Conservation (phyloP, 1,140 invertebrate species). For the Hypothenemus hampei region DNA sequence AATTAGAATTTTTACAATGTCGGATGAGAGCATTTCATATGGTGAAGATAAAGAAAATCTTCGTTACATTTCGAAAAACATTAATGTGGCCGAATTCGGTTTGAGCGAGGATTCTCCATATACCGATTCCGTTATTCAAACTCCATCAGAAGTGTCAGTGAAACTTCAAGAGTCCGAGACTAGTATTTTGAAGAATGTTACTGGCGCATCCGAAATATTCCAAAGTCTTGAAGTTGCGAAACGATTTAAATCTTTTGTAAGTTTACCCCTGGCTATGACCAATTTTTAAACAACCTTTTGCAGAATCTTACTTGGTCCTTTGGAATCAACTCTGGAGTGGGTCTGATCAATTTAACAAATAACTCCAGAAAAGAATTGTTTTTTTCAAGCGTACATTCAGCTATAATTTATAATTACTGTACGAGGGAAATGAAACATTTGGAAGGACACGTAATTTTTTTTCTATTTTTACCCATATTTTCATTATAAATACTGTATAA, state of each 20-base stretch:
- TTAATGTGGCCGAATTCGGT: slow-evolving; percentile 25
- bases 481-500: background rate
- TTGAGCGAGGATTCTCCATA: slow-evolving; percentile 17
- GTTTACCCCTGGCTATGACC: background rate
- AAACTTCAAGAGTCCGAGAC: slow-evolving; percentile 6
- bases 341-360: slow-evolving; percentile 51
- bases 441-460: slow-evolving; percentile 54
- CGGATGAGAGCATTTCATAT: slow-evolving; percentile 29
- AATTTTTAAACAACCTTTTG: background rate
- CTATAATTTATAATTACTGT: slow-evolving; percentile 52
- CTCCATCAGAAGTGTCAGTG: slow-evolving; percentile 2
- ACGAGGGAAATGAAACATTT: slow-evolving; percentile 50
- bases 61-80: slow-evolving; percentile 26
- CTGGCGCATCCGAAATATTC: slow-evolving; percentile 3
- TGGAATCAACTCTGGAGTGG: slow-evolving; percentile 50
- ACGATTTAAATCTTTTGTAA: slow-evolving; percentile 32
- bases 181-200: slow-evolving; percentile 5
- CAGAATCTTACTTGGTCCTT: slow-evolving; percentile 53
- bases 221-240: slow-evolving; percentile 14
- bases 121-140: slow-evolving; percentile 9
- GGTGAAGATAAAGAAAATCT: slow-evolving; percentile 31
- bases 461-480: background rate
- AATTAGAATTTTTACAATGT: too few species aligned
- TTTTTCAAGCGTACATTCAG: slow-evolving; percentile 52
- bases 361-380: slow-evolving; percentile 46